A percentile compares a stretch with the other conserved stretches of the same genome.
Evolutionary conservation across 2,888 invertebrate genomes (phyloP).

Genomic region (Philaethria dido): DNA sequence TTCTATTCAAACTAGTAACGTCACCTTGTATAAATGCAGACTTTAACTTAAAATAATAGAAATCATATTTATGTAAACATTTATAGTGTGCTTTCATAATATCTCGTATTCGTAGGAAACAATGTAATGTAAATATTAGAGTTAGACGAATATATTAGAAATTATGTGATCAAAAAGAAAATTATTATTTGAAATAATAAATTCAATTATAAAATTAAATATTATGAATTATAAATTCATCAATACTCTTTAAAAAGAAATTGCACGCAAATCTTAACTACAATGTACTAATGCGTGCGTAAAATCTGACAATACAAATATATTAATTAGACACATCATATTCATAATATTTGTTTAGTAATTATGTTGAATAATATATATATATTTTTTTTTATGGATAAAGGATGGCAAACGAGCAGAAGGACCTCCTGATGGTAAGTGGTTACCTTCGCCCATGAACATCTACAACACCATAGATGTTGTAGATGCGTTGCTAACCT

Average conservation of each 20-base stretch:
- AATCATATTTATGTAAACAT: not conserved
- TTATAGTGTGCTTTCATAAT: not conserved
- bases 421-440: no score
- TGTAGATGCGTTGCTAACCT: no score
- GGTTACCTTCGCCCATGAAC: no score
- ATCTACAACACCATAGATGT: no score
- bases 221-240: conserved; percentile 9
- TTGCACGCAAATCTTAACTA: conserved; percentile 13
- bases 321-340: not conserved
- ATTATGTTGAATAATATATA: no score
- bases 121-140: not conserved
- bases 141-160: not conserved
- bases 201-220: not conserved
- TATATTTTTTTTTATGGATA: no score
- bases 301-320: not conserved
- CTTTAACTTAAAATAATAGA: conserved; percentile 11
- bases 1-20: conserved; percentile 36
- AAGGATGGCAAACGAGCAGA: no score
- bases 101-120: not conserved
- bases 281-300: conserved; percentile 19
- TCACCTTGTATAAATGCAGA: conserved; percentile 26
- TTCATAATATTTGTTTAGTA: not conserved
- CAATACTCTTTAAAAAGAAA: conserved; percentile 9
- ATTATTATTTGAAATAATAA: not conserved
- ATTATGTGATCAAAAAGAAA: not conserved